phyloP scores from a whole-genome alignment of 2,888 invertebrate species.

The Autographa gamma region DNA sequence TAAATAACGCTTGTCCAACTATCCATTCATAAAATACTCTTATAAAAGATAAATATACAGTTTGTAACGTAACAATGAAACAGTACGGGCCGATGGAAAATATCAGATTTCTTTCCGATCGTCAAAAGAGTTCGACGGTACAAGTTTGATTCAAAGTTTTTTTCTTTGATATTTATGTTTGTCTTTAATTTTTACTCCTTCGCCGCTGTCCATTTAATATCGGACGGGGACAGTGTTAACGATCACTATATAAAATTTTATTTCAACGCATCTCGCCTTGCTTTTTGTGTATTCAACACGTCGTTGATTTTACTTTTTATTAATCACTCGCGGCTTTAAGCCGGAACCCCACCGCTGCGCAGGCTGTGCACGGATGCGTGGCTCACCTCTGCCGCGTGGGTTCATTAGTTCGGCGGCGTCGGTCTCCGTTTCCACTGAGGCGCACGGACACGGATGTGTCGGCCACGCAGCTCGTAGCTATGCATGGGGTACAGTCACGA shows the following conservation, averaged over 20 bases:
- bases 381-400: too few species aligned
- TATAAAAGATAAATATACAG: slow-evolving; percentile 71
- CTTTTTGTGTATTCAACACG: slow-evolving; percentile 83
- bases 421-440: too few species aligned
- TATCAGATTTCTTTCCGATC: slow-evolving; percentile 85
- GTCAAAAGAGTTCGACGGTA: slow-evolving; percentile 74
- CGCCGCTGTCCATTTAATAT: slow-evolving; percentile 86
- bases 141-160: slow-evolving; percentile 81
- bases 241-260: slow-evolving; percentile 88
- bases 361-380: too few species aligned
- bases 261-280: slow-evolving; percentile 80
- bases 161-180: slow-evolving; percentile 84
- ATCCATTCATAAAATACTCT: slow-evolving; percentile 80
- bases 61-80: slow-evolving; percentile 76
- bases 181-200: slow-evolving; percentile 87
- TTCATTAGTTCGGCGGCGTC: too few species aligned
- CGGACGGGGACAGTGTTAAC: slow-evolving; percentile 84
- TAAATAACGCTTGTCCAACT: slow-evolving; percentile 61
- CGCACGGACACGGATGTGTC: too few species aligned
- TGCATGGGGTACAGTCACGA: too few species aligned
- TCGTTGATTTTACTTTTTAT: slow-evolving; percentile 85
- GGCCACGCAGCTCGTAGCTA: too few species aligned
- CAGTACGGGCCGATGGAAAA: slow-evolving; percentile 76
- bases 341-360: too few species aligned
- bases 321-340: slow-evolving; percentile 78